A percentile compares a stretch with the other conserved stretches of the same genome.
Evolutionary conservation across 2,113 vertebrate species (phyloP).

Genomic region (Megaleporinus macrocephalus): DNA sequence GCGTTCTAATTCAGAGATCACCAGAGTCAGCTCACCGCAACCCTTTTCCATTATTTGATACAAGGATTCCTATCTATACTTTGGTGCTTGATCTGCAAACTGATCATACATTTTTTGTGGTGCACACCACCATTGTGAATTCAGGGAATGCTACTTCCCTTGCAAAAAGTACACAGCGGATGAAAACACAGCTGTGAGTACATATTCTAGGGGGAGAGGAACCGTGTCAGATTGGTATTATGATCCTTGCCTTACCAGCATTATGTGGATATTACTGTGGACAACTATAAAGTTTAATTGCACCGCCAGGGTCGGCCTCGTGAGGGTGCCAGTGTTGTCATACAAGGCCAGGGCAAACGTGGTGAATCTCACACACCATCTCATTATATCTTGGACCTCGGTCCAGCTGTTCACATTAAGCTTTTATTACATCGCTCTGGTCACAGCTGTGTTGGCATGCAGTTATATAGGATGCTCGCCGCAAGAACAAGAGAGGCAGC

Average conservation of each 20-base stretch:
- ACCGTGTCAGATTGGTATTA: conserved; percentile 70
- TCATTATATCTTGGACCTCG: conserved; percentile 79
- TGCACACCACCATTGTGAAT: conserved; percentile 2
- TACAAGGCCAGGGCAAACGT: conserved; percentile 72
- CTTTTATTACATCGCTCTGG: conserved; percentile 78
- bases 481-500: conserved; percentile 73
- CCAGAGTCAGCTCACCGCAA: background rate
- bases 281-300: conserved; percentile 79
- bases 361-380: conserved; percentile 82
- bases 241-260: conserved; percentile 72
- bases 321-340: conserved; percentile 72
- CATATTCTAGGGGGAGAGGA: background rate
- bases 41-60: background rate
- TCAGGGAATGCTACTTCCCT: background rate
- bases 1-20: conserved; percentile 5
- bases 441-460: conserved; percentile 78
- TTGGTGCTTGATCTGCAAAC: background rate
- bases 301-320: conserved; percentile 65
- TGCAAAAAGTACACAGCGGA: background rate
- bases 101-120: conserved; percentile 3
- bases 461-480: conserved; percentile 72
- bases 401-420: conserved; percentile 80
- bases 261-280: conserved; percentile 77
- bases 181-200: background rate
- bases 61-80: background rate